Conservation (phyloP, 2,113 vertebrate genomes). For the Centropus bengalensis region DNA sequence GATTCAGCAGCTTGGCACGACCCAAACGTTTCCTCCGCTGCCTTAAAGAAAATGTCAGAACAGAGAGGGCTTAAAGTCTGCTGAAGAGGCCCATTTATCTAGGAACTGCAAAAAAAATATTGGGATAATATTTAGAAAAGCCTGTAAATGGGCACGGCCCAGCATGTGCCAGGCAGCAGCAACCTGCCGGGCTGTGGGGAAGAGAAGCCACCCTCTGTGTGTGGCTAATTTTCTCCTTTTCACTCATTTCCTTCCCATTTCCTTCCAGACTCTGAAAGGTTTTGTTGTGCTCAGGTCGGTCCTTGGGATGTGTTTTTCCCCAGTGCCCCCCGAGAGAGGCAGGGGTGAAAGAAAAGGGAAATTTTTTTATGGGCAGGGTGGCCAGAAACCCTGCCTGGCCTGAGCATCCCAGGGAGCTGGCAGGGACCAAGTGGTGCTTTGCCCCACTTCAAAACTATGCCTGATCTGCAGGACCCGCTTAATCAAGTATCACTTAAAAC, state of each 20-base stretch:
- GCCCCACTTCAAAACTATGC: not conserved
- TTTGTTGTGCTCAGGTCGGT: not conserved
- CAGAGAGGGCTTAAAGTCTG: slow-evolving; percentile 6
- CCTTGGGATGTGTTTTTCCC: not conserved
- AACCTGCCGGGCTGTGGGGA: not conserved
- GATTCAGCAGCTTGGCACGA: not conserved
- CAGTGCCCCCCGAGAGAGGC: not conserved
- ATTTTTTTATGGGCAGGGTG: not conserved
- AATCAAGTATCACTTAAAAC: slow-evolving; percentile 6
- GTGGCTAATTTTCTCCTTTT: slow-evolving; percentile 22
- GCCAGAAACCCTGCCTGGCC: not conserved
- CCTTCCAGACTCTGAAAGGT: not conserved
- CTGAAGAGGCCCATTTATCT: slow-evolving; percentile 57
- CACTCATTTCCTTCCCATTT: slow-evolving; percentile 53
- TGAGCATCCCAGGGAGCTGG: rapidly evolving
- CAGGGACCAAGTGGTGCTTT: not conserved
- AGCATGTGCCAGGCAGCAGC: not conserved
- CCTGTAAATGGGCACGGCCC: not conserved
- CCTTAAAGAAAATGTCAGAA: slow-evolving; percentile 29
- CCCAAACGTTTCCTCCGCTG: not conserved
- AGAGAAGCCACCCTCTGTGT: not conserved
- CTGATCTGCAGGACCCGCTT: not conserved
- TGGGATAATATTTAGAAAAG: slow-evolving; percentile 60
- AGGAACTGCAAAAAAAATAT: slow-evolving; percentile 40
- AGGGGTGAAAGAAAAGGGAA: not conserved